Evolutionary conservation across 1,140 invertebrate species (phyloP).

Genomic region (Leptinotarsa defecta): DNA sequence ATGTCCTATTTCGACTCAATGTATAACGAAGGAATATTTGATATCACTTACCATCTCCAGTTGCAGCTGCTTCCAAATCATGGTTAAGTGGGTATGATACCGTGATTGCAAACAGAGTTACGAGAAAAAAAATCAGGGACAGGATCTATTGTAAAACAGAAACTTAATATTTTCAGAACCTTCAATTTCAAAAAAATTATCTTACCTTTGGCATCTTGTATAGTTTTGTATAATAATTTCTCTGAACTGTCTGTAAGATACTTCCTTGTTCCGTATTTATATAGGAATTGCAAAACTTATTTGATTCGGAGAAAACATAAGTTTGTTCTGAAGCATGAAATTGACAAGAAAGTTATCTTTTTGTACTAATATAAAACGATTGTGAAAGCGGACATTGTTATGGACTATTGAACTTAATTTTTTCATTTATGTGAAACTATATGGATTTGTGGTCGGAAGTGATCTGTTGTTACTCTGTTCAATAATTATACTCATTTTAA

Average conservation of each 20-base stretch:
- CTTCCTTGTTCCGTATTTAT: not conserved
- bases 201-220: not conserved
- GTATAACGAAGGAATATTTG: not conserved
- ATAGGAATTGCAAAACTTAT: not conserved
- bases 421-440: not conserved
- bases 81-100: not conserved
- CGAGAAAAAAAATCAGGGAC: not conserved
- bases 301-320: not conserved
- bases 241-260: not conserved
- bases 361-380: not conserved
- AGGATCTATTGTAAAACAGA: not conserved
- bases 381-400: not conserved
- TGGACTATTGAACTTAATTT: not conserved
- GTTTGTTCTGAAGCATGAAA: not conserved
- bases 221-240: not conserved
- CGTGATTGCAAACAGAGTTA: not conserved
- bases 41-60: slow-evolving; percentile 30
- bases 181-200: not conserved
- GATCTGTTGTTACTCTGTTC: too few species aligned
- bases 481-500: too few species aligned
- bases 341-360: not conserved
- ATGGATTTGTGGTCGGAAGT: too few species aligned
- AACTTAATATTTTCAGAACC: not conserved
- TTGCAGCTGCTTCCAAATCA: slow-evolving; percentile 30
- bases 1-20: not conserved